Conservation (phyloP, 2,797 vertebrate species). For the Paramormyrops hopkinsi region DNA sequence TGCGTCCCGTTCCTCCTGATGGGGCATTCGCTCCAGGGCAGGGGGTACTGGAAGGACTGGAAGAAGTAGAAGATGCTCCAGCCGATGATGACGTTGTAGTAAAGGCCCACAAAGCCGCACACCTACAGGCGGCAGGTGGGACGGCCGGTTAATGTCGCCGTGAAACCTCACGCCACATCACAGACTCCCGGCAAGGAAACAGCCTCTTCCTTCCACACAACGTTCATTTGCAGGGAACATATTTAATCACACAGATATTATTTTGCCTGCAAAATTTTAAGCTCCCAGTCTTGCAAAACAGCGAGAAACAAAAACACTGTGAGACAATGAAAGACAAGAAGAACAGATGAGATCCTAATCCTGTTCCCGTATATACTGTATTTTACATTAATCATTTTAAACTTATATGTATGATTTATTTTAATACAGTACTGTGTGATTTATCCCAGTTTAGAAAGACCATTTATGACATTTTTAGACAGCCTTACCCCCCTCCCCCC, state of each 20-base stretch:
- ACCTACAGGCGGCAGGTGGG: conserved; percentile 56
- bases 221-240: background rate
- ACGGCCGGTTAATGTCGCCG: background rate
- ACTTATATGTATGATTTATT: background rate
- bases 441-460: background rate
- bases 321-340: background rate
- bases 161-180: background rate
- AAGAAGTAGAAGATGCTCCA: conserved; percentile 98
- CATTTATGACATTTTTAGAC: background rate
- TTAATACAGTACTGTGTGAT: background rate
- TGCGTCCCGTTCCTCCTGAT: conserved; percentile 60
- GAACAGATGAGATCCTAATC: background rate
- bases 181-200: background rate
- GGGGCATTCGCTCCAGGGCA: conserved; percentile 91
- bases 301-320: background rate
- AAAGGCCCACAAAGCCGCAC: conserved; percentile 87
- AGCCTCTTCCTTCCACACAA: background rate
- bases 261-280: background rate
- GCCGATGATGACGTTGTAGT: conserved; percentile 92
- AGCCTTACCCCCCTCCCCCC: background rate
- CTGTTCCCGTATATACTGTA: background rate
- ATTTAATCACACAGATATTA: background rate
- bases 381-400: background rate
- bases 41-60: conserved; percentile 88
- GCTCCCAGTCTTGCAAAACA: background rate